These are phyloP conservation scores for Falco rusticolus DNA, from an alignment of 2,797 vertebrate genomes.

Conservation along the genomic window DNA sequence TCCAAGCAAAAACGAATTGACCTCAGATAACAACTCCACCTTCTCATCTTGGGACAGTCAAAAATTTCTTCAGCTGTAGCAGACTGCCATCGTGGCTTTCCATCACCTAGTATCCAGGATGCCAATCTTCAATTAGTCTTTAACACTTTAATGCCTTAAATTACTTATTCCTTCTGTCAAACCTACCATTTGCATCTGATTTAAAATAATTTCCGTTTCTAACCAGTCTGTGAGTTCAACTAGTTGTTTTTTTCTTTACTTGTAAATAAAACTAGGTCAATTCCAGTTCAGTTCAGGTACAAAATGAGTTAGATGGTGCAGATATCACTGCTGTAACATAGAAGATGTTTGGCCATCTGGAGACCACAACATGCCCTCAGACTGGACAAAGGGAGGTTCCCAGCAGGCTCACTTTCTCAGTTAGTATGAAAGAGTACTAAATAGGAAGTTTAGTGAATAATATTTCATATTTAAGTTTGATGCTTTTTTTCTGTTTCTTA, in stretches of 20 bases:
- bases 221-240: neutral
- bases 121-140: neutral
- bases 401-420: neutral
- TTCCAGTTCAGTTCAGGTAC: neutral
- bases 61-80: neutral
- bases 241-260: neutral
- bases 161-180: neutral
- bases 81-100: neutral
- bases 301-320: neutral
- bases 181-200: neutral
- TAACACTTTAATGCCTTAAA: neutral
- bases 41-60: neutral
- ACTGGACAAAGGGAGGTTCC: neutral
- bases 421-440: neutral
- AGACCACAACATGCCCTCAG: neutral
- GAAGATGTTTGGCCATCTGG: neutral
- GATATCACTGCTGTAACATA: neutral
- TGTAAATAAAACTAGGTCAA: neutral
- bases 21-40: neutral
- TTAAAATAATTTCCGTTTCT: conserved; percentile 10
- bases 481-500: neutral
- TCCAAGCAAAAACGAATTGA: neutral
- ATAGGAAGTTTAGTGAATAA: neutral
- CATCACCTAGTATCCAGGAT: neutral
- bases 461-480: neutral